Evolutionary conservation across 2,797 vertebrate genomes (phyloP), one percentile per base, ranked within the genome.

Genomic region (Tinamus major): DNA sequence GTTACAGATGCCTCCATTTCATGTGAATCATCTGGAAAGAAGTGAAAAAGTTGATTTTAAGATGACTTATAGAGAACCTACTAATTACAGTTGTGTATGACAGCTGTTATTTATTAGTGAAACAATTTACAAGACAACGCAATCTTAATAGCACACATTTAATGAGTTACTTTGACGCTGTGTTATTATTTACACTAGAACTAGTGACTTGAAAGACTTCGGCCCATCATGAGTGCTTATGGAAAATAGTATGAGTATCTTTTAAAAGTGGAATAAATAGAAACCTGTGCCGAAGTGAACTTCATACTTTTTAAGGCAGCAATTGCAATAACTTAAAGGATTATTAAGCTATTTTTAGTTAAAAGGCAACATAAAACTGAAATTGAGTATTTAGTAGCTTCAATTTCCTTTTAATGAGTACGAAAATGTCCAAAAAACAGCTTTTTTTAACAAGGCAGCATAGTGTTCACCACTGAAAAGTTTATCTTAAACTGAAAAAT

Each of bases 231-330:
- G 80, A 87, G 46, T 44, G 7, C 31, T 89, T 20, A 63, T 21
- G 10, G 56, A 68, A 74, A 87, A 79, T 18, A 84, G 9, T 26
- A 33, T 42, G 37, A 53, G 39, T 44, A 53, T 68, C 27, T 79
- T 87, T 76, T 51, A 86, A 83, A 92, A 87, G 68, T 21, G 58
- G n/a, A 91, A 74, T 93, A 87, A 92, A 94, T 88, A 85, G 49
- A 11, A 91, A 70, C 17, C 24, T 5, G 2, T 78, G 29, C 41
- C 65, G 74, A 79, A 93, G 5, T 51, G 9, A 59, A 71, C 13
- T 39, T 88, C 23, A 31, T 33, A 29, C 13, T 3, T 87, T 89
- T 20, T 70, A 92, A 70, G 37, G 10, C 13, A 83, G 6, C 26
- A 44, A 26, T 44, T 58, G 39, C 39, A 80, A 13, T 24, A 85